phyloP scores from a whole-genome alignment of 2,888 invertebrate species.

The Ichneumoninae sp. region DNA sequence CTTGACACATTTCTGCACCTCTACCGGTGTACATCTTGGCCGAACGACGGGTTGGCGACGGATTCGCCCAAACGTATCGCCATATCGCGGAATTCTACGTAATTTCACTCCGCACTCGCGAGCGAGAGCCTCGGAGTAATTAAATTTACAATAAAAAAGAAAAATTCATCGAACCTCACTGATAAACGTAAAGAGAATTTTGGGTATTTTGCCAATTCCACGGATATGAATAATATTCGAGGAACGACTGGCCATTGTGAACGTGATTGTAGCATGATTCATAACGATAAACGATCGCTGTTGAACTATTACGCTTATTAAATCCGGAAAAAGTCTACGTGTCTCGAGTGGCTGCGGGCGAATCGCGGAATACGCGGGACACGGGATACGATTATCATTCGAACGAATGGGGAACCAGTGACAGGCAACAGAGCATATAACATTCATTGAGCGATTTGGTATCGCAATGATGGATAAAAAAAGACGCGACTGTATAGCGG shows the following conservation, averaged over 20 bases:
- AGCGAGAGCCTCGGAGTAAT: neutral
- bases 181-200: neutral
- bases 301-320: constrained; percentile 20
- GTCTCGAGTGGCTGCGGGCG: constrained; percentile 11
- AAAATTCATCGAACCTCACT: neutral
- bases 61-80: neutral
- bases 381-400: constrained; percentile 36
- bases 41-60: constrained; percentile 22
- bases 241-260: neutral
- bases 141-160: neutral
- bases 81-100: neutral
- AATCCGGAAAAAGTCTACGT: constrained; percentile 28
- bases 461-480: constrained; percentile 41
- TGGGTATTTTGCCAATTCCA: neutral
- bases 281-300: neutral
- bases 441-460: constrained; percentile 30
- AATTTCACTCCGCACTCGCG: neutral
- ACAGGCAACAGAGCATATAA: constrained; percentile 9
- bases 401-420: constrained; percentile 46
- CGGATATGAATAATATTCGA: neutral
- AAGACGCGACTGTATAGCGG: constrained; percentile 34
- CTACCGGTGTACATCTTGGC: constrained; percentile 18
- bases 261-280: neutral
- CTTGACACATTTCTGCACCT: constrained; percentile 25
- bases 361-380: constrained; percentile 31